These are phyloP conservation scores for Temnothorax rugatulus DNA, from an alignment of 2,888 invertebrate species.

Conservation along the genomic window DNA sequence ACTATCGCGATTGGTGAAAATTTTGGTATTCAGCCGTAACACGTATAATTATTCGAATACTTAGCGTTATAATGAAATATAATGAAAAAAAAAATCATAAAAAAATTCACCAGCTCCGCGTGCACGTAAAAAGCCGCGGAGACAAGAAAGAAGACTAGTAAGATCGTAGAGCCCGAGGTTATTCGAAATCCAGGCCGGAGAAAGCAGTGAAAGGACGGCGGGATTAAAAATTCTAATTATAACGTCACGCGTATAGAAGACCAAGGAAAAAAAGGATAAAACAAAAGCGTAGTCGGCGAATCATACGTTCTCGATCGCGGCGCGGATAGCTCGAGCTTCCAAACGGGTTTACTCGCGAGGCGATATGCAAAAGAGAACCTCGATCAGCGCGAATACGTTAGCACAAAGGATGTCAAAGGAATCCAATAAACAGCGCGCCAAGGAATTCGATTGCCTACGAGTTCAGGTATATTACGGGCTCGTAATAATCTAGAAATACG, in stretches of 20 bases:
- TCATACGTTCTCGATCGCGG: slow-evolving; percentile 59
- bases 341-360: slow-evolving; percentile 39
- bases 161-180: slow-evolving; percentile 27
- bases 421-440: slow-evolving; percentile 53
- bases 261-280: not conserved
- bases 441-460: slow-evolving; percentile 48
- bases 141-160: slow-evolving; percentile 16
- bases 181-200: slow-evolving; percentile 46
- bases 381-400: slow-evolving; percentile 39
- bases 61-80: not conserved
- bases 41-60: not conserved
- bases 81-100: not conserved
- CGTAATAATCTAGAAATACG: slow-evolving; percentile 54
- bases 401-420: slow-evolving; percentile 56
- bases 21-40: not conserved
- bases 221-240: slow-evolving; percentile 59
- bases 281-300: slow-evolving; percentile 23
- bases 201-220: slow-evolving; percentile 40
- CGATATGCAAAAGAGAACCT: slow-evolving; percentile 49
- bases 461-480: slow-evolving; percentile 37
- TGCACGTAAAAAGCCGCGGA: not conserved
- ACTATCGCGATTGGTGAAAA: not conserved
- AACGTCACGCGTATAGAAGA: not conserved
- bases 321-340: slow-evolving; percentile 8
- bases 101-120: not conserved